These are phyloP conservation scores for Sesia bembeciformis DNA, from an alignment of 2,888 invertebrate species.

Conservation along the genomic window DNA sequence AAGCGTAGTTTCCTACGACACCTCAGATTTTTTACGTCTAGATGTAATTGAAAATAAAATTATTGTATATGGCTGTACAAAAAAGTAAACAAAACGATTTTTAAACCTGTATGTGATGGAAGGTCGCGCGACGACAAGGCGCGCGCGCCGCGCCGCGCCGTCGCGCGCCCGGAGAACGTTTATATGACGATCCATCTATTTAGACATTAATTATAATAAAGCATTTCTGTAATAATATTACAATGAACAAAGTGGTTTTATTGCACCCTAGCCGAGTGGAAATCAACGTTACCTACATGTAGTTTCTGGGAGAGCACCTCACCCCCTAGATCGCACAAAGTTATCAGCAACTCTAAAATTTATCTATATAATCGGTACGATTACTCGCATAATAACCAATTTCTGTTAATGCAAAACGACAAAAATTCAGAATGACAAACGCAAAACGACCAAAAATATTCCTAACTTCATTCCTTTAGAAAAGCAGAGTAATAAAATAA, in stretches of 20 bases:
- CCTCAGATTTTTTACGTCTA: slow-evolving; percentile 74
- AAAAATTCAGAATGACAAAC: no score
- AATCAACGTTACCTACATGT: no score
- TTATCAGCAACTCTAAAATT: no score
- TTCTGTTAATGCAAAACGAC: no score
- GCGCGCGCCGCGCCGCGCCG: slow-evolving; percentile 51
- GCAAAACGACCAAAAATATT: no score
- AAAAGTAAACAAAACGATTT: slow-evolving; percentile 70
- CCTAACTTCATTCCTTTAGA: no score
- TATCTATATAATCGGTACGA: no score
- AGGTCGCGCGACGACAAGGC: slow-evolving; percentile 51
- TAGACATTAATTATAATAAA: slow-evolving; percentile 79
- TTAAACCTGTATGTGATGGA: slow-evolving; percentile 72
- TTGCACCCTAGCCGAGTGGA: slow-evolving; percentile 11
- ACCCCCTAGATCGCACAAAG: no score
- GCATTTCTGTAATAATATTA: slow-evolving; percentile 79
- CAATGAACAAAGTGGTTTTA: slow-evolving; percentile 55
- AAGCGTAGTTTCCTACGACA: slow-evolving; percentile 72
- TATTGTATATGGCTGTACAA: slow-evolving; percentile 76
- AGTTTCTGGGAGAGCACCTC: no score
- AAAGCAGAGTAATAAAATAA: no score
- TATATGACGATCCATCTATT: slow-evolving; percentile 78
- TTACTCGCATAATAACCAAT: no score
- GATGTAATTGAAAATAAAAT: slow-evolving; percentile 74
- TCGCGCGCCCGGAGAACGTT: slow-evolving; percentile 74